phyloP scores from a whole-genome alignment of 2,888 invertebrate species.

The Pseudococcus longispinus region DNA sequence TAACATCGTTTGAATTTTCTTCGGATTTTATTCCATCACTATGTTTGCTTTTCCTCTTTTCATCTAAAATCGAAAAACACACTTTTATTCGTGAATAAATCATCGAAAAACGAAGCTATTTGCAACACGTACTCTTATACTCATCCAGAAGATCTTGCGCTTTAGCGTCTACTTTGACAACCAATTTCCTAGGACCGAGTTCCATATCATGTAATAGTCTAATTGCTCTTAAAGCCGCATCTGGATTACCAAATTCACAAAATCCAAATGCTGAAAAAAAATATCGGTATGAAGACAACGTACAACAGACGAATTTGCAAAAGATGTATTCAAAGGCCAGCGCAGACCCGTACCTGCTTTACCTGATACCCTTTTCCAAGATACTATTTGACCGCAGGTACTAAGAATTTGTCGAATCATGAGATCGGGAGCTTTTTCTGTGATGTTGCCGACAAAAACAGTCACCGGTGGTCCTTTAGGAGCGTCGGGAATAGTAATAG shows the following conservation, averaged over 20 bases:
- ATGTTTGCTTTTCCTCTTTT: slow-evolving; percentile 62
- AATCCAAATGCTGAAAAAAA: slow-evolving; percentile 83
- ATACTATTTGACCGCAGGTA: slow-evolving; percentile 91
- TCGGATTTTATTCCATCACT: slow-evolving; percentile 67
- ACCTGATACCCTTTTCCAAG: slow-evolving; percentile 95
- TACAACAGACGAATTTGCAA: background rate
- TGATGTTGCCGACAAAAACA: slow-evolving; percentile 97
- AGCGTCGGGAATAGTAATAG: slow-evolving; percentile 57
- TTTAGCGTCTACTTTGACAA: slow-evolving; percentile 97
- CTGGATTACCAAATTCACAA: slow-evolving; percentile 95
- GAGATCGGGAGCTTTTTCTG: slow-evolving; percentile 91
- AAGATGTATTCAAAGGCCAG: background rate
- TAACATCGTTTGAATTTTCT: slow-evolving; percentile 62
- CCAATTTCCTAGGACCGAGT: slow-evolving; percentile 90
- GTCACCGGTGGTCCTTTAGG: slow-evolving; percentile 86
- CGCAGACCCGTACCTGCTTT: slow-evolving; percentile 25
- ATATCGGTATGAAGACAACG: no score
- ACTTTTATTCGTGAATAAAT: background rate
- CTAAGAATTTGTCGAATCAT: slow-evolving; percentile 92
- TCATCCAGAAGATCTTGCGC: slow-evolving; percentile 92
- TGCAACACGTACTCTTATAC: slow-evolving; percentile 79
- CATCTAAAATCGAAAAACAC: slow-evolving; percentile 6
- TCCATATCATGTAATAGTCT: slow-evolving; percentile 89
- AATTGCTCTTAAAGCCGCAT: slow-evolving; percentile 93
- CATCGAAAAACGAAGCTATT: background rate